A percentile compares a stretch with the other conserved stretches of the same genome.
Evolutionary conservation across 2,797 vertebrate species (phyloP).

Genomic region (Microchirus variegatus): DNA sequence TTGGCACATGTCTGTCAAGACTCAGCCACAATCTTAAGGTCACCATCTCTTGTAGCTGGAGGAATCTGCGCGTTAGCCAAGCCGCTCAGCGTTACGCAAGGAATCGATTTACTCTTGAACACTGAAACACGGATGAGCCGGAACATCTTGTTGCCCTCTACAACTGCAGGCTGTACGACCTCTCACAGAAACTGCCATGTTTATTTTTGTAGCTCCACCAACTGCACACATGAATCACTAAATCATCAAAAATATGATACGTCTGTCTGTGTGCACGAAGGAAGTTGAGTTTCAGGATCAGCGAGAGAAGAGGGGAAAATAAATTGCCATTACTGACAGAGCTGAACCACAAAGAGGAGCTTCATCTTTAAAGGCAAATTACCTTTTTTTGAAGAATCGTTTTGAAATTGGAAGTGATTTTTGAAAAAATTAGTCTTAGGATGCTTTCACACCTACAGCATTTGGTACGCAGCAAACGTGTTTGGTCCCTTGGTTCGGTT

Average conservation of each 20-base stretch:
- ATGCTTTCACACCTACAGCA: too few relatives aligned
- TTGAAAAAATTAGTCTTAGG: too few relatives aligned
- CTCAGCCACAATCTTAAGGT: slow-evolving; percentile 25
- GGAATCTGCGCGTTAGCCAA: too few relatives aligned
- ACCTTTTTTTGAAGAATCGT: too few relatives aligned
- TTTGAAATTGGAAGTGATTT: too few relatives aligned
- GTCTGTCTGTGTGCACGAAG: slow-evolving; percentile 8
- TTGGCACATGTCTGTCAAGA: slow-evolving; percentile 35
- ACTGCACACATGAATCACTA: neutral
- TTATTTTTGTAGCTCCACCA: slow-evolving; percentile 11
- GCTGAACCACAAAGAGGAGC: too few relatives aligned
- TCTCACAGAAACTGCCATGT: neutral
- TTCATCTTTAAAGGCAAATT: too few relatives aligned
- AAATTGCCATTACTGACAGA: neutral
- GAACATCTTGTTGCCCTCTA: slow-evolving; percentile 1
- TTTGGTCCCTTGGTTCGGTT: too few relatives aligned
- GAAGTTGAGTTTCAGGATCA: neutral
- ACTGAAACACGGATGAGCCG: slow-evolving; percentile 3
- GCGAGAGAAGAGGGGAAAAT: neutral
- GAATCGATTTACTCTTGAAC: too few relatives aligned
- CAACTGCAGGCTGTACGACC: slow-evolving; percentile 13
- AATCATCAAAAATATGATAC: neutral
- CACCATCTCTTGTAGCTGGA: slow-evolving; percentile 14
- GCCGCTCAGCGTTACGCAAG: too few relatives aligned
- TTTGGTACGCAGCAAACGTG: too few relatives aligned